A percentile compares a stretch with the other conserved stretches of the same genome.
phyloP scores from a whole-genome alignment of 2,113 vertebrate genomes.

The Clarias magur region DNA sequence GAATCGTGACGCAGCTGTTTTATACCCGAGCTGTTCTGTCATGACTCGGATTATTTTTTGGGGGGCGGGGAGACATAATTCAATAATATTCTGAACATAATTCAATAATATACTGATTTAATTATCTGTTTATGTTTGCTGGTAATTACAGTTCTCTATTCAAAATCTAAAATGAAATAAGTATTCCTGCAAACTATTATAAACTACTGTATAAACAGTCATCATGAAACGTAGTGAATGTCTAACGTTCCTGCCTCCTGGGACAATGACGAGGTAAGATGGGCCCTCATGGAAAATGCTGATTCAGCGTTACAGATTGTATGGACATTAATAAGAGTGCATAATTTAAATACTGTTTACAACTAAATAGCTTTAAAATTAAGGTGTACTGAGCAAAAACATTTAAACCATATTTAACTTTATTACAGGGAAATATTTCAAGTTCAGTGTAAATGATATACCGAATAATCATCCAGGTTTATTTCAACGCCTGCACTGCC shows the following conservation, averaged over 20 bases:
- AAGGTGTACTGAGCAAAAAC: neutral
- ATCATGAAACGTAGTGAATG: neutral
- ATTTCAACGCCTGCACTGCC: neutral
- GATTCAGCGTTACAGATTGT: neutral
- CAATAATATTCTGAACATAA: neutral
- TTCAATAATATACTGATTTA: neutral
- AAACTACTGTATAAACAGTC: neutral
- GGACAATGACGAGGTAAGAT: neutral
- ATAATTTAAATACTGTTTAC: neutral
- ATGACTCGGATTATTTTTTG: neutral
- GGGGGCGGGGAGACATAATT: too few species aligned
- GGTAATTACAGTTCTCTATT: neutral
- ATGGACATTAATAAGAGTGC: neutral
- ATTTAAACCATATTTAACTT: neutral
- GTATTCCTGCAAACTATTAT: neutral
- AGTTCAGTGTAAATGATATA: neutral
- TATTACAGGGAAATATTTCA: neutral
- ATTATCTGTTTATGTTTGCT: neutral
- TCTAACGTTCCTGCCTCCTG: neutral
- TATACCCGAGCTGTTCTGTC: neutral
- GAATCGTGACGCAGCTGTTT: conserved; percentile 6
- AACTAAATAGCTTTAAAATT: neutral
- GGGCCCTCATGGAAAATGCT: neutral
- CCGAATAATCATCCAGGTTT: neutral
- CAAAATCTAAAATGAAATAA: neutral